Percentiles rank a stretch among this genome's conserved stretches.
These are phyloP conservation scores for Rosalia funebris DNA, from an alignment of 2,888 invertebrate species.

Conservation along the genomic window DNA sequence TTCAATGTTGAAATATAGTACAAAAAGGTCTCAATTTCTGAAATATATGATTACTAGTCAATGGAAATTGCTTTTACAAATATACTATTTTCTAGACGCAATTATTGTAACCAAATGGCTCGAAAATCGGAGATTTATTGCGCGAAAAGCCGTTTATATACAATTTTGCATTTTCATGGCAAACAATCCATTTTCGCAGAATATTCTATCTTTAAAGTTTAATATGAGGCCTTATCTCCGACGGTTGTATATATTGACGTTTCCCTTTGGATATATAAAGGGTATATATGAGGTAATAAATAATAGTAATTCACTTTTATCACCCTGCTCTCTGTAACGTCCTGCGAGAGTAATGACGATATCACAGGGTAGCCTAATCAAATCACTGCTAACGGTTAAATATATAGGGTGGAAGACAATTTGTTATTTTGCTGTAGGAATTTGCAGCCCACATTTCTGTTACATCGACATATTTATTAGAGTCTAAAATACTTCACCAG, in stretches of 20 bases:
- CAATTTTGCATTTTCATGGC: not conserved
- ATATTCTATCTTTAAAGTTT: conserved; percentile 10
- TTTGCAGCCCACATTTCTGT: too few species aligned
- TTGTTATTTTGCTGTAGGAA: conserved; percentile 1
- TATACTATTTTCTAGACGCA: too few species aligned
- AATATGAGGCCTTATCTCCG: conserved; percentile 10
- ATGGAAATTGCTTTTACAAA: too few species aligned
- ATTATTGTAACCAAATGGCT: too few species aligned
- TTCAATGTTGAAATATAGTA: too few species aligned
- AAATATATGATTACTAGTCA: too few species aligned
- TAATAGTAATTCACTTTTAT: conserved; percentile 22
- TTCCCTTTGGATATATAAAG: conserved; percentile 18
- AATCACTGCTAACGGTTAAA: conserved; percentile 13
- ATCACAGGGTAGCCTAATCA: conserved; percentile 8
- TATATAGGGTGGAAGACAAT: not conserved
- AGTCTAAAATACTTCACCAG: too few species aligned
- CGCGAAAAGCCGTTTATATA: too few species aligned
- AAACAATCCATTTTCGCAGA: not conserved
- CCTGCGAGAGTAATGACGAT: conserved; percentile 19
- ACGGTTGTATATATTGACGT: conserved; percentile 12
- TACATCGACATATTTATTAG: too few species aligned
- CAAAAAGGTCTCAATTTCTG: too few species aligned
- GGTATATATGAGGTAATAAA: conserved; percentile 20
- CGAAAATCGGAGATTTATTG: too few species aligned
- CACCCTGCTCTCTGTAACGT: conserved; percentile 1